phyloP scores from a whole-genome alignment of 2,888 invertebrate genomes.

The Crioceris asparagi region DNA sequence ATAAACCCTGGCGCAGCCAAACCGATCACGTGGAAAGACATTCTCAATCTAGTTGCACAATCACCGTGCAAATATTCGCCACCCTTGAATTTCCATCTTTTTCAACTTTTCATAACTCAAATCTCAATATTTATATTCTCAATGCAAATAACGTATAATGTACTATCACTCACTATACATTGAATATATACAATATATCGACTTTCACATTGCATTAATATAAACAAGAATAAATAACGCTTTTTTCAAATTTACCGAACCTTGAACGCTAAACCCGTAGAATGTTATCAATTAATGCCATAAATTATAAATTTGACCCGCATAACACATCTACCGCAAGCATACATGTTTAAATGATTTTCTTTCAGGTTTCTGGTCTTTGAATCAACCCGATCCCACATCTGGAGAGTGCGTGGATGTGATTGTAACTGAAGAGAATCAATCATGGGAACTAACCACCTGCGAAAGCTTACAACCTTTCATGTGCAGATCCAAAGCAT shows the following conservation, averaged over 20 bases:
- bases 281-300: not conserved
- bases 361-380: constrained; percentile 71
- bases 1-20: too few relatives aligned
- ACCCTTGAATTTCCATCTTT: too few relatives aligned
- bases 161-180: too few relatives aligned
- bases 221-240: too few relatives aligned
- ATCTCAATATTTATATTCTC: too few relatives aligned
- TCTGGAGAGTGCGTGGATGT: constrained; percentile 89
- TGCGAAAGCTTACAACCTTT: constrained; percentile 91
- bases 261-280: constrained; percentile 5
- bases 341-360: not conserved
- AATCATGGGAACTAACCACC: constrained; percentile 90
- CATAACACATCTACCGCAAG: not conserved
- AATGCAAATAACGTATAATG: too few relatives aligned
- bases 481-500: constrained; percentile 84
- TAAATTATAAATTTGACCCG: not conserved
- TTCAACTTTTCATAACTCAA: too few relatives aligned
- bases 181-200: too few relatives aligned
- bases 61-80: too few relatives aligned
- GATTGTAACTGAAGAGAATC: constrained; percentile 54
- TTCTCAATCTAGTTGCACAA: too few relatives aligned
- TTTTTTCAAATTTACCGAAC: constrained; percentile 11
- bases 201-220: too few relatives aligned
- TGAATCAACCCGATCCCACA: constrained; percentile 76
- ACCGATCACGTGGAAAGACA: too few relatives aligned